Base-by-base conservation (phyloP, 2,113 vertebrate genomes). In the Beaufortia kweichowensis region DNA sequence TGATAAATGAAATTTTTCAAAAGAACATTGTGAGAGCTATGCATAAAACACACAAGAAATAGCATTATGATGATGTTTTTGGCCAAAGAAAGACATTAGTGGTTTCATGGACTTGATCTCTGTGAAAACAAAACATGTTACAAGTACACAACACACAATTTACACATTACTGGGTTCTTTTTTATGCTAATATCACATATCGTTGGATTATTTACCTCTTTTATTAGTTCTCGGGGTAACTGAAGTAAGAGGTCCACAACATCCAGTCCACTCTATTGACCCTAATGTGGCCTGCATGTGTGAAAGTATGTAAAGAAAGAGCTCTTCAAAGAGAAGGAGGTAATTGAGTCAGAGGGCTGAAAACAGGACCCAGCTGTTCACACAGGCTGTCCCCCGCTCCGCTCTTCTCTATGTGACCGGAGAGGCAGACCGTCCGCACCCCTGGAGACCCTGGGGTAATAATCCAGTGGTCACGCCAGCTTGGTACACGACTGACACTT, bases 331-430 rank as follows among this genome's bases (percentile, higher is more conserved):
- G 87, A 78, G 68, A 77, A 82, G 82, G 84, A 86, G 83, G 86
- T 90, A 91, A 91, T 88, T 81, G 85, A 90, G 86, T 90, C 82
- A 55, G 82, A 85, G 59, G 82, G 84, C 86, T 87, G 88, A 87
- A 90, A 90, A 90, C 89, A 90, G 87, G 87, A 85, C 85, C 86
- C 90, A 90, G 89, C 88, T 90, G 89, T 90, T 90, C 86, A 89
- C 84, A 86, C 86, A 89, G 86, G 85, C 83, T 81, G 79, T 84
- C 82, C 82, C 86, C 68, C 39, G 53, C 68, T 57, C 82, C 77
- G 65, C 77, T 80, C 73, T 81, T 81, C 86, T 86, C 72, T 79
- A 79, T 41, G 70, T 82, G 79, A 88, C 86, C 82, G 78, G 77
- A 75, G 79, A 79, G 78, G 76, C 79, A 66, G 78, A 75, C 69